phyloP scores from a whole-genome alignment of 2,113 vertebrate species.

The Xenopus tropicalis region DNA sequence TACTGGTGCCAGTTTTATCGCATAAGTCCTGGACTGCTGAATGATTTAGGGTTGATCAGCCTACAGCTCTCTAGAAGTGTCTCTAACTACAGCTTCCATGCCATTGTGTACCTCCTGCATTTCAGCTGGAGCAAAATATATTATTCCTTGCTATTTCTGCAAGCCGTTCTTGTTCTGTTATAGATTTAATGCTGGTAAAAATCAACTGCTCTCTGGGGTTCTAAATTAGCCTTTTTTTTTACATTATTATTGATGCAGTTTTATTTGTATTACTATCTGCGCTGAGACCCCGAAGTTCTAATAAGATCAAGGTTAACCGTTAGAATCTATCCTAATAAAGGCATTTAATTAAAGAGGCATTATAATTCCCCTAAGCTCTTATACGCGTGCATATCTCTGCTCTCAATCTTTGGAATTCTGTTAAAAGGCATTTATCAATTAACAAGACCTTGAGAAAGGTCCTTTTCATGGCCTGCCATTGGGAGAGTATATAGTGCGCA shows the following conservation, averaged over 20 bases:
- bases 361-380: constrained; percentile 32
- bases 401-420: constrained; percentile 40
- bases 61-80: no score
- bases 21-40: no score
- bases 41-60: no score
- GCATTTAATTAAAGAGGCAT: constrained; percentile 26
- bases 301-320: constrained; percentile 34
- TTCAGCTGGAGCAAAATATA: no score
- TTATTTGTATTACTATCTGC: constrained; percentile 13
- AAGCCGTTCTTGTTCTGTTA: not conserved
- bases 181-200: not conserved
- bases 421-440: constrained; percentile 42
- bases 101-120: no score
- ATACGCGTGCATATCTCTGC: constrained; percentile 32
- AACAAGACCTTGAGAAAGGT: constrained; percentile 36
- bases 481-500: constrained; percentile 23
- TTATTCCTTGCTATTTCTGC: no score
- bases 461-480: constrained; percentile 28
- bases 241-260: constrained; percentile 6
- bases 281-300: constrained; percentile 15
- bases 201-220: not conserved
- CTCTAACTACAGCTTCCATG: no score
- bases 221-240: not conserved
- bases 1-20: no score
- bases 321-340: constrained; percentile 33